phyloP scores from a whole-genome alignment of 2,888 invertebrate genomes.

The Dryocosmus kuriphilus region DNA sequence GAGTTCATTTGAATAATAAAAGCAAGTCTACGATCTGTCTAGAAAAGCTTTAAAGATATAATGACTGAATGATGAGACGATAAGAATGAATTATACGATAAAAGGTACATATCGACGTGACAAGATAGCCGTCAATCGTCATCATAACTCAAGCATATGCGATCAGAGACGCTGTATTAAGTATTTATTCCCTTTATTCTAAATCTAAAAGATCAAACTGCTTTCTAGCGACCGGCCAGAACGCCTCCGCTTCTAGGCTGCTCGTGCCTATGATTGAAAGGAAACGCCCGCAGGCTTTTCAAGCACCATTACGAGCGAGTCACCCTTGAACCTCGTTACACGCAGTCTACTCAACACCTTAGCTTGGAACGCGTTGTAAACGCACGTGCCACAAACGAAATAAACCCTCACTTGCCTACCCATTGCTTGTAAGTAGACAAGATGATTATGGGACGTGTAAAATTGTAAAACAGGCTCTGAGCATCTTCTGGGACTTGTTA shows the following conservation, averaged over 20 bases:
- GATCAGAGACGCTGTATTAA: slow-evolving; percentile 14
- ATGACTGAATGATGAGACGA: background rate
- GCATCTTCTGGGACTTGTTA: background rate
- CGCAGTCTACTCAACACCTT: slow-evolving; percentile 58
- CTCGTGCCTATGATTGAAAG: slow-evolving; percentile 55
- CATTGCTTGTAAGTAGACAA: slow-evolving; percentile 33
- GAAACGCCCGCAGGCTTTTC: slow-evolving; percentile 58
- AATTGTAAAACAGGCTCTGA: background rate
- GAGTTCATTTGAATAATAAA: background rate
- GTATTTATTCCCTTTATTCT: background rate
- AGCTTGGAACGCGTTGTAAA: slow-evolving; percentile 47
- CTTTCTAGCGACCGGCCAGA: slow-evolving; percentile 40
- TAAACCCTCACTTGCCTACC: slow-evolving; percentile 17
- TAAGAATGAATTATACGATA: slow-evolving; percentile 1
- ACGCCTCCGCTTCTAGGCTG: slow-evolving; percentile 41
- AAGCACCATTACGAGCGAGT: slow-evolving; percentile 56
- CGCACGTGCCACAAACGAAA: slow-evolving; percentile 49
- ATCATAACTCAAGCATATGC: background rate
- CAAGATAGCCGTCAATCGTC: background rate
- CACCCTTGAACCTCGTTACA: slow-evolving; percentile 61
- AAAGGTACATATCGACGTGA: slow-evolving; percentile 30
- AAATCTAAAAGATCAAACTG: background rate
- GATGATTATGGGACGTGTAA: slow-evolving; percentile 28
- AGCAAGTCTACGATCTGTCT: background rate
- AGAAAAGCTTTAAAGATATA: background rate